Evolutionary conservation across 2,113 vertebrate species (phyloP).

Genomic region (Embiotoca jacksoni): DNA sequence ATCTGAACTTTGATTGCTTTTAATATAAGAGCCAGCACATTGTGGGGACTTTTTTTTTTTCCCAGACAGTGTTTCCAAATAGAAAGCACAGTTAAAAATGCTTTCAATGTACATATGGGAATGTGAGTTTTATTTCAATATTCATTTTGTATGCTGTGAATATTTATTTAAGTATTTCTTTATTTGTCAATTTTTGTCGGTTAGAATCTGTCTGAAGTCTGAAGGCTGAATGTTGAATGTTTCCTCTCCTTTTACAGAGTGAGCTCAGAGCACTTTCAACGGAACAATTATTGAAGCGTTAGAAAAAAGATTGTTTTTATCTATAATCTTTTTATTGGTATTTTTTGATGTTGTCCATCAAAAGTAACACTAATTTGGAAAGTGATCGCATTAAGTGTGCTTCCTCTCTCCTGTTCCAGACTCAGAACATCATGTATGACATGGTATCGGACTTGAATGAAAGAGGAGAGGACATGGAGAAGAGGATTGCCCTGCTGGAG

Average conservation of each 20-base stretch:
- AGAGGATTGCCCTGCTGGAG: slow-evolving; percentile 96
- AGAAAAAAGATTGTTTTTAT: slow-evolving; percentile 10
- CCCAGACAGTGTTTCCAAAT: no score
- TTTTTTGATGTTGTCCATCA: slow-evolving; percentile 11
- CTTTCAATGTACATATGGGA: background rate
- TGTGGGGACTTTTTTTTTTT: no score
- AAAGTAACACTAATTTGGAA: background rate
- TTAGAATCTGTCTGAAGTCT: no score
- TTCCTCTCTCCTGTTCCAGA: slow-evolving; percentile 85
- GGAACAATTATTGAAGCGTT: background rate
- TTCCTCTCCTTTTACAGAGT: slow-evolving; percentile 25
- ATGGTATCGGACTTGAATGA: slow-evolving; percentile 99
- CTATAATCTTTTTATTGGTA: background rate
- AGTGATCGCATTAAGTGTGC: slow-evolving; percentile 36
- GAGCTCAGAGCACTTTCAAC: background rate
- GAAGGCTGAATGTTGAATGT: background rate
- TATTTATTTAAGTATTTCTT: no score
- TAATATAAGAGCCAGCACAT: no score
- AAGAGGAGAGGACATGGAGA: slow-evolving; percentile 98
- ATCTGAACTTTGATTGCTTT: no score
- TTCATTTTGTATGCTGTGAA: no score
- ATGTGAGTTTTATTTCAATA: background rate
- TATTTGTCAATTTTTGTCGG: background rate
- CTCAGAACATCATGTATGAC: slow-evolving; percentile 99
- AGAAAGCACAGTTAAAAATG: no score